A percentile compares a stretch with the other conserved stretches of the same genome.
phyloP scores from a whole-genome alignment of 1,140 invertebrate genomes.

The Fopius arisanus region DNA sequence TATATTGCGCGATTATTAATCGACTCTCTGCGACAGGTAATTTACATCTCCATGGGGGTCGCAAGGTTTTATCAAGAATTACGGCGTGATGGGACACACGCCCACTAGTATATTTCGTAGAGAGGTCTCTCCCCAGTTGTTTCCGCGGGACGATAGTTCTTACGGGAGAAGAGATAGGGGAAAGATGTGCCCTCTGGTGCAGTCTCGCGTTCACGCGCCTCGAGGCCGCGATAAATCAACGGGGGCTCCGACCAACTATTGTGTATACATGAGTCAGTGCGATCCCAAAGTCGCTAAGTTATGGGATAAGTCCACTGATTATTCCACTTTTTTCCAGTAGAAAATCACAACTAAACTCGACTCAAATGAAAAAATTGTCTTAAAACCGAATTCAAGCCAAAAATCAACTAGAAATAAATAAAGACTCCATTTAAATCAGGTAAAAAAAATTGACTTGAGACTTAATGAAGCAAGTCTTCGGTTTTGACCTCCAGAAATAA shows the following conservation, averaged over 20 bases:
- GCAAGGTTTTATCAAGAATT: conserved; percentile 27
- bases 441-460: no score
- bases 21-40: conserved; percentile 24
- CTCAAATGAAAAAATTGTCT: no score
- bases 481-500: no score
- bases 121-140: neutral
- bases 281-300: no score
- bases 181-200: neutral
- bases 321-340: no score
- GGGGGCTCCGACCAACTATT: neutral
- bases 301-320: no score
- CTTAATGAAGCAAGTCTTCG: no score
- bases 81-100: conserved; percentile 14
- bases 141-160: neutral
- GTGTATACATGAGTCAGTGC: neutral
- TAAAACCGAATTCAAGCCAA: no score
- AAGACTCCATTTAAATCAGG: no score
- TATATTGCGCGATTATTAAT: conserved; percentile 24
- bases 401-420: no score
- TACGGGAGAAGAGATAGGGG: neutral
- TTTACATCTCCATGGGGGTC: conserved; percentile 28
- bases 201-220: neutral
- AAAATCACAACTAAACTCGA: no score
- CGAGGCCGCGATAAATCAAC: neutral
- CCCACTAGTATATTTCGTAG: neutral